phyloP scores from a whole-genome alignment of 2,797 vertebrate species.

The Philypnodon macrostomus region DNA sequence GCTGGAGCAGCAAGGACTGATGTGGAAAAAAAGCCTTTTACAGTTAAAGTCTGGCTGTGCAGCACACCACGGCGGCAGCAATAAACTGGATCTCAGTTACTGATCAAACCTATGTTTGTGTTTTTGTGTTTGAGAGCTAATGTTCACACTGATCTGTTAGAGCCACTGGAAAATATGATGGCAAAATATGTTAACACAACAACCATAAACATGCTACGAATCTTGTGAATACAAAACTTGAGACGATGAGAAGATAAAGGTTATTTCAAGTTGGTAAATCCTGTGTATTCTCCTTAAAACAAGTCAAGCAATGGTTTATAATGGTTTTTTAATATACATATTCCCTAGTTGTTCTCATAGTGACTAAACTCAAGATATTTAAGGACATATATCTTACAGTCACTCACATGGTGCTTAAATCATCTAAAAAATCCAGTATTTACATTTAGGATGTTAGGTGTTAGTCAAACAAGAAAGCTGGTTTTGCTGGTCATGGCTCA shows the following conservation, averaged over 20 bases:
- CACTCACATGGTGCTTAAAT: conserved; percentile 13
- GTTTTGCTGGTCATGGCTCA: conserved; percentile 21
- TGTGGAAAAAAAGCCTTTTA: conserved; percentile 12
- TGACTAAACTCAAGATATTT: no score
- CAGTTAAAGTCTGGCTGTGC: conserved; percentile 36
- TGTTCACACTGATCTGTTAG: conserved; percentile 64
- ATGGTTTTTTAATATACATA: no score
- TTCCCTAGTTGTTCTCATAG: no score
- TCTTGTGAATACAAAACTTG: conserved; percentile 5
- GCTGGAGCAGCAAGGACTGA: conserved; percentile 13
- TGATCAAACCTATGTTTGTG: conserved; percentile 61
- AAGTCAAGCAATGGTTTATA: no score
- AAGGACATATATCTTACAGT: conserved; percentile 1
- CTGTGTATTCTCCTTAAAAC: no score
- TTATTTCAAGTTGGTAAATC: no score
- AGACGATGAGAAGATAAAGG: no score
- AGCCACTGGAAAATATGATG: conserved; percentile 58
- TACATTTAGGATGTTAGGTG: conserved; percentile 42
- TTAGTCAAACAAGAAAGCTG: conserved; percentile 11
- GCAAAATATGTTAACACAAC: conserved; percentile 41
- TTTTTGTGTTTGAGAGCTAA: conserved; percentile 51
- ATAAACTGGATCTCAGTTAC: conserved; percentile 68
- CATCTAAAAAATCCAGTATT: conserved; percentile 11
- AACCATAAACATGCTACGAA: conserved; percentile 12
- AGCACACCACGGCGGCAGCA: conserved; percentile 21